These are phyloP conservation scores for Dendrocincla tyrannina DNA, from an alignment of 2,797 vertebrate genomes.

Conservation along the genomic window DNA sequence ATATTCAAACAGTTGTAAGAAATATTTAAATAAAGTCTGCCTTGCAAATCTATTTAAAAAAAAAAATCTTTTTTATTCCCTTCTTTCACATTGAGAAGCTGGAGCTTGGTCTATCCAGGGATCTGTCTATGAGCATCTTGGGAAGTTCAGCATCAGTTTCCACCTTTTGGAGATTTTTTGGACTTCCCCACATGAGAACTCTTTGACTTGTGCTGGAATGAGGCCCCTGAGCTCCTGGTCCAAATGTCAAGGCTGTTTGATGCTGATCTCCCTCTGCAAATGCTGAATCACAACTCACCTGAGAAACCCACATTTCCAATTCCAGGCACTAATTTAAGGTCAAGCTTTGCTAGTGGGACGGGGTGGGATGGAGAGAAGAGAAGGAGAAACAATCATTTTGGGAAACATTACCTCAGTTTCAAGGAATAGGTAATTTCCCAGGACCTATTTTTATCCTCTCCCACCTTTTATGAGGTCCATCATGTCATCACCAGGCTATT, in stretches of 20 bases:
- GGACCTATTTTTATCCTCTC: background rate
- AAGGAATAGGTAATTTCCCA: background rate
- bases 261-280: background rate
- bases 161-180: background rate
- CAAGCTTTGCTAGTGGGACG: accelerated
- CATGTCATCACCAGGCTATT: background rate
- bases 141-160: background rate
- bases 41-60: background rate
- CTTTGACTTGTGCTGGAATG: background rate
- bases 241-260: background rate
- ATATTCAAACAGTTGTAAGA: background rate
- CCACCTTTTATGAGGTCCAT: background rate
- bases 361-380: background rate
- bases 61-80: background rate
- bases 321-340: background rate
- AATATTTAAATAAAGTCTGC: background rate
- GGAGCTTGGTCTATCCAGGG: background rate
- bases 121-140: background rate
- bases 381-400: background rate
- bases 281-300: background rate
- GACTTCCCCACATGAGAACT: background rate
- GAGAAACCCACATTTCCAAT: background rate
- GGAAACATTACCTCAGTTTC: background rate
- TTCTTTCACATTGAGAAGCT: background rate
- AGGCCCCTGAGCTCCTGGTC: background rate